Evolutionary conservation across 1,140 invertebrate genomes (phyloP).

Genomic region (Drosophila neocordata): DNA sequence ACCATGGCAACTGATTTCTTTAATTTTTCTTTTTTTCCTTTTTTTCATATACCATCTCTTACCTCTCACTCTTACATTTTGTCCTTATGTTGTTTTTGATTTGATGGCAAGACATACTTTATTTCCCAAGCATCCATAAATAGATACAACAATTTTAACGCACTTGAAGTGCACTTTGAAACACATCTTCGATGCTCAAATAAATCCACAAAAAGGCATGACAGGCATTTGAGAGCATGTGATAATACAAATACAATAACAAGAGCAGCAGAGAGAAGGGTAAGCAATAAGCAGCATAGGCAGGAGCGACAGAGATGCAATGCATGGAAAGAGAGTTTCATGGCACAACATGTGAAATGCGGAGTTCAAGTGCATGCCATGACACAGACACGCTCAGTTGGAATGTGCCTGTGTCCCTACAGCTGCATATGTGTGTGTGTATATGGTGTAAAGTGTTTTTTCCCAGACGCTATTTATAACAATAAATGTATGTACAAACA

Average conservation of each 20-base stretch:
- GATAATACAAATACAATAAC: conserved; percentile 40
- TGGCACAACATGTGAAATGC: conserved; percentile 60
- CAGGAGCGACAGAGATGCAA: background rate
- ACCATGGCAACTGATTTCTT: background rate
- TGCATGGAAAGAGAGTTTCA: conserved; percentile 21
- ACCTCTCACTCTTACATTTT: background rate
- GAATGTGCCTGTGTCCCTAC: conserved; percentile 15
- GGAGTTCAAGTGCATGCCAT: conserved; percentile 75
- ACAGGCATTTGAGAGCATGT: conserved; percentile 56
- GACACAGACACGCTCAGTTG: conserved; percentile 49
- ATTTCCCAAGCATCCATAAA: conserved; percentile 79
- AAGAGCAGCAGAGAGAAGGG: background rate
- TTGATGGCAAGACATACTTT: conserved; percentile 42
- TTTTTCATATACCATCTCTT: background rate
- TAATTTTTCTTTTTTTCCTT: background rate
- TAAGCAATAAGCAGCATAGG: too few relatives aligned
- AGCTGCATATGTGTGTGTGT: background rate
- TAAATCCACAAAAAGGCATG: conserved; percentile 53
- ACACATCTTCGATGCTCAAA: conserved; percentile 71
- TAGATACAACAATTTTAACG: conserved; percentile 66
- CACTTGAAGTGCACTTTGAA: conserved; percentile 77
- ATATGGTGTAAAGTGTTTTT: conserved; percentile 75
- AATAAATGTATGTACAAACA: background rate
- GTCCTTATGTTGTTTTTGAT: background rate
- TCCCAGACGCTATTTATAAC: conserved; percentile 78